phyloP scores from a whole-genome alignment of 2,113 vertebrate genomes.

The Willisornis vidua region DNA sequence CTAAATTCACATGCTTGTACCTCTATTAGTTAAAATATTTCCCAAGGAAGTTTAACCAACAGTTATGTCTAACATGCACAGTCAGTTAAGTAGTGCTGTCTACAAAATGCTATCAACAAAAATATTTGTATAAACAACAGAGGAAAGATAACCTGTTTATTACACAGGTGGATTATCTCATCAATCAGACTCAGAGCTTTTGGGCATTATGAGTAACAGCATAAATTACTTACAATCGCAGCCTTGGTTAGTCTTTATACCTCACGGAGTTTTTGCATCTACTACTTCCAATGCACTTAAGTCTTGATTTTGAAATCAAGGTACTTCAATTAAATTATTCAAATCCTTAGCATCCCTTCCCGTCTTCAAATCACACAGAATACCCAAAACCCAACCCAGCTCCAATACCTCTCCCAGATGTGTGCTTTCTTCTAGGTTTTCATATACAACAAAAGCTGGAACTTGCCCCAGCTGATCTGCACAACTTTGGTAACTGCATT shows the following conservation, averaged over 20 bases:
- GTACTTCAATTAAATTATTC: neutral
- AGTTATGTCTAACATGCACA: neutral
- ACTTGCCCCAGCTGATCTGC: neutral
- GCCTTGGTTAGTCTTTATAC: neutral
- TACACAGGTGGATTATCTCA: neutral
- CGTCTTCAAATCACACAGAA: neutral
- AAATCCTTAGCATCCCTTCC: neutral
- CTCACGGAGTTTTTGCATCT: neutral
- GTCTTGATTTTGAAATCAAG: neutral
- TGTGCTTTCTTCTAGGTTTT: slow-evolving; percentile 52
- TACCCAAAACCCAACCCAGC: neutral
- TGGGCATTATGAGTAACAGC: neutral
- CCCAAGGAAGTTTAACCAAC: neutral
- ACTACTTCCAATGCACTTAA: neutral
- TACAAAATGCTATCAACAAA: neutral
- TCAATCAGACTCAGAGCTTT: neutral
- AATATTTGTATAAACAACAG: neutral
- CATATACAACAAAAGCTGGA: neutral
- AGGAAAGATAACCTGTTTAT: neutral
- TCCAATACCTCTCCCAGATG: neutral
- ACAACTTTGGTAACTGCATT: neutral
- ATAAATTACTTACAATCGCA: neutral
- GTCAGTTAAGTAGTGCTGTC: neutral
- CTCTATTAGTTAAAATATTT: neutral
- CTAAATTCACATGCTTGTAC: neutral